phyloP scores from a whole-genome alignment of 2,888 invertebrate genomes.

The Brachyptera putata region DNA sequence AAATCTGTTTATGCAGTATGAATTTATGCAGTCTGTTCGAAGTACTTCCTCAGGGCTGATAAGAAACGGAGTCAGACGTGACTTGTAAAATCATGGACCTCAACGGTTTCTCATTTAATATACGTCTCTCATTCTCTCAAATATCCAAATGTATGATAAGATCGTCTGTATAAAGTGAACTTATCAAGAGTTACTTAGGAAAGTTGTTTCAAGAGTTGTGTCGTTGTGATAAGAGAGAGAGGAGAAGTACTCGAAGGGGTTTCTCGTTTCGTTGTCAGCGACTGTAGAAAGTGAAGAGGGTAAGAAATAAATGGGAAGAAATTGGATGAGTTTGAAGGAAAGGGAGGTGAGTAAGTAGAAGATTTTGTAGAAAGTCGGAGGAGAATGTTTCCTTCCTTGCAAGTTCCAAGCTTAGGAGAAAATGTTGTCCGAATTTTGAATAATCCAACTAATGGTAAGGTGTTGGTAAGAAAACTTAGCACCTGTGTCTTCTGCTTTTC shows the following conservation, averaged over 20 bases:
- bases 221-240: background rate
- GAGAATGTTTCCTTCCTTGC: background rate
- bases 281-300: slow-evolving; percentile 17
- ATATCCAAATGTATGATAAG: background rate
- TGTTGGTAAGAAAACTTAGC: too few species aligned
- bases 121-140: background rate
- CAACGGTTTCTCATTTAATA: background rate
- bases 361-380: background rate
- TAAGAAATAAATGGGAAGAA: slow-evolving; percentile 27
- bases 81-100: slow-evolving; percentile 15
- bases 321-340: slow-evolving; percentile 27
- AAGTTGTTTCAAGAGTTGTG: background rate
- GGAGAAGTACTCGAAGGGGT: background rate
- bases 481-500: too few species aligned
- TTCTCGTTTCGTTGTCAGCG: background rate
- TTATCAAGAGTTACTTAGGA: background rate
- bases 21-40: slow-evolving; percentile 6
- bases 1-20: slow-evolving; percentile 3
- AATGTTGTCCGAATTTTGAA: too few species aligned
- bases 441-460: too few species aligned
- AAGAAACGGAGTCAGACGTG: slow-evolving; percentile 2
- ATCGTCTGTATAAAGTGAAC: background rate
- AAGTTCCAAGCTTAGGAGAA: too few species aligned
- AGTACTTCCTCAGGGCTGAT: background rate
- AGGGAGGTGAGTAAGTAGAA: background rate